phyloP scores from a whole-genome alignment of 1,140 invertebrate genomes.

The Homarus americanus region DNA sequence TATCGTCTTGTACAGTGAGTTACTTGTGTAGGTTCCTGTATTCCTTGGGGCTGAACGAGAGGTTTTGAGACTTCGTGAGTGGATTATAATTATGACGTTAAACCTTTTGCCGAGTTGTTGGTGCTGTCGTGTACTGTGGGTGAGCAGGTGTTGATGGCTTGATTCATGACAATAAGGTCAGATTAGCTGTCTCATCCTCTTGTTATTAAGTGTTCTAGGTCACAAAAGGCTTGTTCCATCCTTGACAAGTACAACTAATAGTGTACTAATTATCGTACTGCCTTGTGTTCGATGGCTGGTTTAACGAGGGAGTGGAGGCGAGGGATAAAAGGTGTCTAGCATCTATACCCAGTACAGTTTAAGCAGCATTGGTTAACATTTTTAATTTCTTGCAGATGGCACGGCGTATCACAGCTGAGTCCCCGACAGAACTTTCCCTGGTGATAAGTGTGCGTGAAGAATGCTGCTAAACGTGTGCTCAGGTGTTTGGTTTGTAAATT shows the following conservation, averaged over 20 bases:
- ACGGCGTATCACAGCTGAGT: constrained; percentile 29
- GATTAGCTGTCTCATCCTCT: background rate
- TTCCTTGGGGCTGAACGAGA: too few species aligned
- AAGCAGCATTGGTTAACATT: background rate
- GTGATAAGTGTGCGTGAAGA: background rate
- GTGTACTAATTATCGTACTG: background rate
- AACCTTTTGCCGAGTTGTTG: too few species aligned
- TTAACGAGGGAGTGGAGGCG: too few species aligned
- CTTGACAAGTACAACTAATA: background rate
- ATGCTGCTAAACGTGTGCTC: background rate
- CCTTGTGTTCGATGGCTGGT: too few species aligned
- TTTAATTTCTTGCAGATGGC: constrained; percentile 31
- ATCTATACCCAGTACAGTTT: background rate
- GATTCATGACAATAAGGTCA: too few species aligned
- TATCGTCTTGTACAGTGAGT: too few species aligned
- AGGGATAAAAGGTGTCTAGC: too few species aligned
- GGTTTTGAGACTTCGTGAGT: too few species aligned
- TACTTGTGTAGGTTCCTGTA: too few species aligned
- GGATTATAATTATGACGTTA: too few species aligned
- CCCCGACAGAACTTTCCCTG: constrained; percentile 46
- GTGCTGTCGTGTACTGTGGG: too few species aligned
- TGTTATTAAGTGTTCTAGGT: background rate
- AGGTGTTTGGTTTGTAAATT: background rate
- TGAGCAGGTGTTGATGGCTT: too few species aligned
- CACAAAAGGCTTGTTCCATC: background rate